These are phyloP conservation scores for Neelides sp. DNA, from an alignment of 1,140 invertebrate species.

Conservation along the genomic window DNA sequence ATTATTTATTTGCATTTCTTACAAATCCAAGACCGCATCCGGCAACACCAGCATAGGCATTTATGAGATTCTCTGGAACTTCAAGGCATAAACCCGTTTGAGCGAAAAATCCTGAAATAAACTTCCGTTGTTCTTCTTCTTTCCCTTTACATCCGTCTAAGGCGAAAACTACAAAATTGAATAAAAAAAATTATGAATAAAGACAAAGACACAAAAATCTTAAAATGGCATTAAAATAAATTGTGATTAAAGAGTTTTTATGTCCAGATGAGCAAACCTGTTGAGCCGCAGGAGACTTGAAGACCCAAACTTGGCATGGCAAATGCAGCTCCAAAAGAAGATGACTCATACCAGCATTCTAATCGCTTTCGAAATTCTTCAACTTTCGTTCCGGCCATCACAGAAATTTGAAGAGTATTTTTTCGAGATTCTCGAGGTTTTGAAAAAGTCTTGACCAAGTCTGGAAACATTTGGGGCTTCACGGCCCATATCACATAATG, in stretches of 20 bases:
- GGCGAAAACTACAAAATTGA: conserved; percentile 7
- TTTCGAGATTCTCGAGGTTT: conserved; percentile 34
- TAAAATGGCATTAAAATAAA: background rate
- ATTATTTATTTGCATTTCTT: no score
- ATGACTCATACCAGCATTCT: background rate
- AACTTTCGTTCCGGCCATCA: conserved; percentile 57
- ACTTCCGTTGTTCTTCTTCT: conserved; percentile 42
- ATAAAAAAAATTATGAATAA: background rate
- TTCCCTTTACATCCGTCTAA: background rate
- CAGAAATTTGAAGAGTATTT: conserved; percentile 55
- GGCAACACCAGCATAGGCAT: conserved; percentile 23
- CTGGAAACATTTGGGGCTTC: conserved; percentile 64
- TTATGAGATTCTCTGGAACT: conserved; percentile 52
- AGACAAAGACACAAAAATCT: background rate
- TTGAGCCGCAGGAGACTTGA: conserved; percentile 63
- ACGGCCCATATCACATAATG: conserved; percentile 70
- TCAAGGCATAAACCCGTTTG: conserved; percentile 56
- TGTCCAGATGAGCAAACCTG: conserved; percentile 37
- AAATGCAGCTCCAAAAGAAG: conserved; percentile 33
- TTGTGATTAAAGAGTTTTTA: background rate
- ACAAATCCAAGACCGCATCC: conserved; percentile 30
- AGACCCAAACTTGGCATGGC: conserved; percentile 90
- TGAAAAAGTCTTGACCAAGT: conserved; percentile 41
- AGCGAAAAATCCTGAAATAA: conserved; percentile 56
- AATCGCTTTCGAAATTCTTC: background rate